Percentiles rank a stretch among this genome's conserved stretches.
Evolutionary conservation across 2,113 vertebrate genomes (phyloP).

Genomic region (Cephalopterus ornatus): DNA sequence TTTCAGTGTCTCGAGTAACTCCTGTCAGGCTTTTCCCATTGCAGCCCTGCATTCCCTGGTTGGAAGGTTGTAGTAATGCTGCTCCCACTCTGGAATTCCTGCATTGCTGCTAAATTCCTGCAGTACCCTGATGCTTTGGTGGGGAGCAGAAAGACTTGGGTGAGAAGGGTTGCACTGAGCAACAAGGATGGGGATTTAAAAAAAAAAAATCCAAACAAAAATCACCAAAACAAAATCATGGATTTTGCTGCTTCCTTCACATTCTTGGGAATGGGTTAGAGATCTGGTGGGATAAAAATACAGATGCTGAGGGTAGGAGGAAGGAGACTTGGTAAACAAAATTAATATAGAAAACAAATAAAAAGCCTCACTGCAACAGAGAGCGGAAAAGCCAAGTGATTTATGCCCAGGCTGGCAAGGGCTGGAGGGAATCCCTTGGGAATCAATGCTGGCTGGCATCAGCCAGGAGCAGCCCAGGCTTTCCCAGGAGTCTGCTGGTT

Average conservation of each 20-base stretch:
- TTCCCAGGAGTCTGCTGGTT: neutral
- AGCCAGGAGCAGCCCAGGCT: neutral
- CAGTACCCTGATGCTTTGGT: neutral
- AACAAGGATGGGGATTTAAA: no score
- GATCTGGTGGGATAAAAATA: neutral
- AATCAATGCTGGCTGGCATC: neutral
- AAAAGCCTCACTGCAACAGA: rapidly evolving
- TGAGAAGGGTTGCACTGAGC: neutral
- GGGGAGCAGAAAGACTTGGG: rapidly evolving
- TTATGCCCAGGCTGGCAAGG: neutral
- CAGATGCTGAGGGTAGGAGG: neutral
- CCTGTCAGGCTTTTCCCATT: rapidly evolving
- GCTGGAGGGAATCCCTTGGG: neutral
- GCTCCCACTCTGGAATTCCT: neutral
- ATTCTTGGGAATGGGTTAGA: neutral
- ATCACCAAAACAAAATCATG: neutral
- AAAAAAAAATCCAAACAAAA: no score
- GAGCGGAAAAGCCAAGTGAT: neutral
- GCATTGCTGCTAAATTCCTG: neutral
- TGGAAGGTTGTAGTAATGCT: neutral
- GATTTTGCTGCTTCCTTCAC: neutral
- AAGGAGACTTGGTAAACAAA: neutral
- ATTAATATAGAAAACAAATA: rapidly evolving
- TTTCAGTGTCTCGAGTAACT: neutral
- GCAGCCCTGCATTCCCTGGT: rapidly evolving